Evolutionary conservation across 2,797 vertebrate species (phyloP).

Genomic region (Pseudochirops corinnae): DNA sequence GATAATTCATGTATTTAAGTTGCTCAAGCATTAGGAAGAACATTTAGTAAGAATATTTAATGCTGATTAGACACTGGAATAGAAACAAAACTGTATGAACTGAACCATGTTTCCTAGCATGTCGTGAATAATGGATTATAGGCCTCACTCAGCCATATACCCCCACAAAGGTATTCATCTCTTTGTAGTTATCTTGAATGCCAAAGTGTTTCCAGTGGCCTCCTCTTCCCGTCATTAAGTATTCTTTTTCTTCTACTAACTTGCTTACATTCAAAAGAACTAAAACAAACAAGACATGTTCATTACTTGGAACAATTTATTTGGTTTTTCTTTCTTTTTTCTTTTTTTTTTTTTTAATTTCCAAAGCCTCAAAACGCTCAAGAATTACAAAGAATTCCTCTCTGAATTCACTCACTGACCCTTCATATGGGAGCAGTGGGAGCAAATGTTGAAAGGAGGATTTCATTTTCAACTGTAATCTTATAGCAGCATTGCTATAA

Average conservation of each 20-base stretch:
- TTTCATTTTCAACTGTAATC: neutral
- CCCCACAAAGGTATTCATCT: slow-evolving; percentile 70
- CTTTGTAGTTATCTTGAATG: slow-evolving; percentile 67
- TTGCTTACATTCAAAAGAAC: slow-evolving; percentile 85
- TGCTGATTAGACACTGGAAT: slow-evolving; percentile 67
- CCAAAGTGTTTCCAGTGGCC: slow-evolving; percentile 78
- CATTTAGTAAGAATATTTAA: slow-evolving; percentile 48
- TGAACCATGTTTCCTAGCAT: slow-evolving; percentile 74
- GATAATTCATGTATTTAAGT: slow-evolving; percentile 52
- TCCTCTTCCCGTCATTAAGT: slow-evolving; percentile 78
- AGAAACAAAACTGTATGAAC: slow-evolving; percentile 75
- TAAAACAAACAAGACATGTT: slow-evolving; percentile 84
- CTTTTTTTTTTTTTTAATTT: neutral
- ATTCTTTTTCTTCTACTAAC: slow-evolving; percentile 81
- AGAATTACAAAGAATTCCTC: slow-evolving; percentile 82
- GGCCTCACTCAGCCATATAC: slow-evolving; percentile 63
- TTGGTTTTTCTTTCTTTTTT: neutral
- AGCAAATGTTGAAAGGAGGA: slow-evolving; percentile 1
- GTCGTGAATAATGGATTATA: slow-evolving; percentile 70
- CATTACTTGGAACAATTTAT: slow-evolving; percentile 82
- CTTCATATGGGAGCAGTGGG: neutral
- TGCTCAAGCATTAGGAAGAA: slow-evolving; percentile 52
- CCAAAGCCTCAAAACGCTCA: slow-evolving; percentile 81
- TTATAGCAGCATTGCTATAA: neutral
- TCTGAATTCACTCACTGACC: slow-evolving; percentile 75